Evolutionary conservation across 2,113 vertebrate genomes (phyloP).

Genomic region (Trichechus manatus): DNA sequence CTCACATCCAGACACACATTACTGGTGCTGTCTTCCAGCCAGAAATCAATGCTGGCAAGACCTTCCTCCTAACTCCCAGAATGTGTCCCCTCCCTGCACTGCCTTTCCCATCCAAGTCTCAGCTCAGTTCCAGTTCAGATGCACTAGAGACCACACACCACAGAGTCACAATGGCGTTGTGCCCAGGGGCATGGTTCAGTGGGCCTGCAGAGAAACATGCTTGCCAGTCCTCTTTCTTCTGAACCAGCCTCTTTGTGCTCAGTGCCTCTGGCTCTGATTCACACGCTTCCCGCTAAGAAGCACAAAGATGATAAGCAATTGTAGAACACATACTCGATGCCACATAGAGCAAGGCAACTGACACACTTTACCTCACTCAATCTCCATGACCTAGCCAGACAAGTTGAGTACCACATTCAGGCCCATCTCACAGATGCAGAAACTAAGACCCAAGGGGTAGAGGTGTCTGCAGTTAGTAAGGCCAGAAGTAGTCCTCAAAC

Average conservation of each 20-base stretch:
- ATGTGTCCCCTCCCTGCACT: background rate
- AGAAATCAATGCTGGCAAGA: background rate
- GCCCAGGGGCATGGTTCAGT: background rate
- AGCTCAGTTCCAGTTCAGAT: background rate
- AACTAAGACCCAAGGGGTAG: background rate
- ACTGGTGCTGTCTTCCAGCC: background rate
- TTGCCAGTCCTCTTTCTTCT: background rate
- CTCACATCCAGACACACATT: too few relatives aligned
- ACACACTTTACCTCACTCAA: background rate
- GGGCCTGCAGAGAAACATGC: background rate
- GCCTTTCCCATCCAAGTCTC: background rate
- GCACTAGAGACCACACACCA: background rate
- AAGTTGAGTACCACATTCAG: background rate
- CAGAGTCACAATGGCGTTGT: too few relatives aligned
- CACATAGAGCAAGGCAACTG: too few relatives aligned
- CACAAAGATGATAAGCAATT: background rate
- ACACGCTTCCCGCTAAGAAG: background rate
- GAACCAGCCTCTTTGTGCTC: background rate
- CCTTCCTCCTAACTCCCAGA: background rate
- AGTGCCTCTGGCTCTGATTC: background rate
- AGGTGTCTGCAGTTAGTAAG: background rate
- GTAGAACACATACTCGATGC: background rate
- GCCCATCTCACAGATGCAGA: background rate
- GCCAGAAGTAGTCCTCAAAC: background rate
- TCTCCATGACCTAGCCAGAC: background rate